A percentile compares a stretch with the other conserved stretches of the same genome.
Evolutionary conservation across 2,888 invertebrate species (phyloP).

Genomic region (Nebria salina): DNA sequence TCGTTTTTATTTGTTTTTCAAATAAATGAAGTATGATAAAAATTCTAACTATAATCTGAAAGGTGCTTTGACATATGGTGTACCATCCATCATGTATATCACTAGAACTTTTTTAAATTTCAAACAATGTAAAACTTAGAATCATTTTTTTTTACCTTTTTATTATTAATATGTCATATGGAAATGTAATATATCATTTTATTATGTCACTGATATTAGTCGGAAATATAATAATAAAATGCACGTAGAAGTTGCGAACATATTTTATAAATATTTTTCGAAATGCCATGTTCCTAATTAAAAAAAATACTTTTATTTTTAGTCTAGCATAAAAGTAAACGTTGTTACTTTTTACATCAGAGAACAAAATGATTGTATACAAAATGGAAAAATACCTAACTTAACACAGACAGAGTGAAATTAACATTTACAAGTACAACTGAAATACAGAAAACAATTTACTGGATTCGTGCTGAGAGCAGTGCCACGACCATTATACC

Average conservation of each 20-base stretch:
- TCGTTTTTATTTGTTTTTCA: neutral
- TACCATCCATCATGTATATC: neutral
- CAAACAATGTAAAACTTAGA: neutral
- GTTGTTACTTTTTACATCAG: neutral
- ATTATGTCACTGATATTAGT: neutral
- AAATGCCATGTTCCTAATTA: neutral
- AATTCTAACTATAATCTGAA: neutral
- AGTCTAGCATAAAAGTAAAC: too few relatives aligned
- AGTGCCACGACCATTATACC: constrained; percentile 1
- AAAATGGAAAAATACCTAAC: neutral
- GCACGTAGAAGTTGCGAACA: neutral
- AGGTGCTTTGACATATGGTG: neutral
- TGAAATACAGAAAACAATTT: constrained; percentile 17
- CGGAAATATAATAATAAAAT: neutral
- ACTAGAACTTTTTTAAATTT: neutral
- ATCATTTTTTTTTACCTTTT: neutral
- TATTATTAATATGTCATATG: neutral
- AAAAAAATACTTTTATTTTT: neutral
- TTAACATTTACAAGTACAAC: constrained; percentile 14
- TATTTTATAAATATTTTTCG: neutral
- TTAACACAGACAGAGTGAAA: constrained; percentile 1
- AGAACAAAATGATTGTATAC: constrained; percentile 1
- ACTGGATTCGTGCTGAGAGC: constrained; percentile 8
- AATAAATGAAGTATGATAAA: neutral
- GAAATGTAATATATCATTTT: neutral